Evolutionary conservation across 2,888 invertebrate genomes (phyloP), one percentile per base, ranked within the genome.

Genomic region (Epiblema foenella): DNA sequence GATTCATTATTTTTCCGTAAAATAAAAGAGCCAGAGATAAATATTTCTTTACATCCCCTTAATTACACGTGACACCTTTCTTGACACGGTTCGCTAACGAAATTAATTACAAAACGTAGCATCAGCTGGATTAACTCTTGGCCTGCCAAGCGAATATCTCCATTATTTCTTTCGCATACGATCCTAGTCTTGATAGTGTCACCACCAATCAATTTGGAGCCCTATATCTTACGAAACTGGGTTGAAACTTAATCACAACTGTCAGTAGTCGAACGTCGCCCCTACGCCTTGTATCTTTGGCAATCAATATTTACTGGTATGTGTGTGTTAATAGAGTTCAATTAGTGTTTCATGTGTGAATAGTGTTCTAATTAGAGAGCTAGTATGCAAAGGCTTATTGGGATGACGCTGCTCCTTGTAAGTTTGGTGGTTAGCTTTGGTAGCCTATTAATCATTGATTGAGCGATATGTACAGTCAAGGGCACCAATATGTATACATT

Each of bases 21-120:
- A 54, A 42, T 24, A 59, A 59, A 65, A 42, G n/a, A 24, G 12
- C n/a, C 11, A 7, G 12, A 42, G 57, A 66, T 42, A 29, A 24
- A 18, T 18, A 59, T 17, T 59, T 60, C 56, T 66, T 57, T 58
- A 39, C 52, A 63, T 56, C 49, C 37, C 52, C 51, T 69, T 67
- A 67, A 71, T 71, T 71, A 67, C 67, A 51, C 51, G 54, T 56
- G 68, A 54, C 62, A 56, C 60, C 67, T 69, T 63, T 63, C 62
- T 56, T 66, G 56, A 49, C 70, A 59, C 59, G 42, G 37, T 24
- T 51, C 66, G 56, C 68, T 70, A 70, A 70, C 56, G 70, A 66
- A 66, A 54, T 66, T 60, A 66, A 60, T 70, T 60, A 56, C 59
- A 49, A 66, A 70, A 66, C 46, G 20, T 54, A 29, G 60, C 60